A percentile compares a stretch with the other conserved stretches of the same genome.
These are phyloP conservation scores for Lanistes nyassanus DNA, from an alignment of 1,140 invertebrate species.

Conservation along the genomic window DNA sequence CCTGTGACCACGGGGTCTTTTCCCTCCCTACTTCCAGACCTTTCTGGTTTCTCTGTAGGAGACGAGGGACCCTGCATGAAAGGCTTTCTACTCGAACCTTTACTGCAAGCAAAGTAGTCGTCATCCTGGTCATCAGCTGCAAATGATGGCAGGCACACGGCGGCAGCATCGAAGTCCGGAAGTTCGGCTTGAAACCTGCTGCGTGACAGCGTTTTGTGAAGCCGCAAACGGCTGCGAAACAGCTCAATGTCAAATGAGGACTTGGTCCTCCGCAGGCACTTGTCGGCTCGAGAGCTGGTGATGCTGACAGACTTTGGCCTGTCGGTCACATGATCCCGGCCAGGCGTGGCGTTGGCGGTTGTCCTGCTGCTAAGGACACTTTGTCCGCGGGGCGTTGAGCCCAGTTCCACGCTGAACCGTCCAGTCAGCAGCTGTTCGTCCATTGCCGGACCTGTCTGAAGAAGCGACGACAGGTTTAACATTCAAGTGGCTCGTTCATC, in stretches of 20 bases:
- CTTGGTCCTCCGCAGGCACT: slow-evolving; percentile 10
- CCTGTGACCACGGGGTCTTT: too few relatives aligned
- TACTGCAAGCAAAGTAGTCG: too few relatives aligned
- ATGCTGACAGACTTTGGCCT: slow-evolving; percentile 15
- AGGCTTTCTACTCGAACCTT: too few relatives aligned
- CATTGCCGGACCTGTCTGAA: not conserved
- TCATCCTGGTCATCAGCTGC: too few relatives aligned
- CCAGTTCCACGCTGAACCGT: slow-evolving; percentile 19
- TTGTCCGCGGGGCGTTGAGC: not conserved
- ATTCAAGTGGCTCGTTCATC: not conserved
- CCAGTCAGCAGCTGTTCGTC: slow-evolving; percentile 22
- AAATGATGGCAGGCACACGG: too few relatives aligned
- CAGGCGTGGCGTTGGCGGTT: not conserved
- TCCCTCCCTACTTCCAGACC: too few relatives aligned
- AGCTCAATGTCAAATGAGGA: slow-evolving; percentile 20
- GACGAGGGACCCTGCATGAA: too few relatives aligned
- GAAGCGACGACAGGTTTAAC: not conserved
- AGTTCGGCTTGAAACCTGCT: not conserved
- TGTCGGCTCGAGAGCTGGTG: slow-evolving; percentile 14
- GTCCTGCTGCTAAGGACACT: not conserved
- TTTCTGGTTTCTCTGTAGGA: too few relatives aligned
- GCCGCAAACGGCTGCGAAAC: slow-evolving; percentile 9
- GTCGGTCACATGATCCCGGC: not conserved
- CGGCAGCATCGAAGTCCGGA: too few relatives aligned
- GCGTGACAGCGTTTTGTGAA: slow-evolving; percentile 20